These are phyloP conservation scores for Notodonta ziczac DNA, from an alignment of 2,888 invertebrate species.

Conservation along the genomic window DNA sequence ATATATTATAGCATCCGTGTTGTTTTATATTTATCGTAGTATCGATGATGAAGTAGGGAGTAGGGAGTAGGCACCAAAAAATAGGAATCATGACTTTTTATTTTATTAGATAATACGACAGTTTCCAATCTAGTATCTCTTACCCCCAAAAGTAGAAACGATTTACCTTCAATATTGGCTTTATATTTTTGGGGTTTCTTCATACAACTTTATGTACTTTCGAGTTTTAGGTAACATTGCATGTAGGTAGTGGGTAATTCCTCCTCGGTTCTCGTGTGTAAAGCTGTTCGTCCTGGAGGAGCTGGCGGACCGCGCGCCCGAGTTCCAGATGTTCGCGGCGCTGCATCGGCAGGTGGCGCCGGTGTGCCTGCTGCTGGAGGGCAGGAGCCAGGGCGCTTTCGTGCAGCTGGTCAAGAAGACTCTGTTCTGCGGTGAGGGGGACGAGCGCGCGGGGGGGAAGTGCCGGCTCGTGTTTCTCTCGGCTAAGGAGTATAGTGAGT, in stretches of 20 bases:
- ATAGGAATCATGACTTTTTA: no score
- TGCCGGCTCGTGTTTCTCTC: conserved; percentile 84
- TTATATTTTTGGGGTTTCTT: no score
- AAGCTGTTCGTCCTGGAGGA: conserved; percentile 88
- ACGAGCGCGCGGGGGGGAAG: conserved; percentile 53
- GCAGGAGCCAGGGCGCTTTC: conserved; percentile 81
- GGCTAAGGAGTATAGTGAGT: conserved; percentile 85
- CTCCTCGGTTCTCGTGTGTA: background rate
- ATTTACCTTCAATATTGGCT: no score
- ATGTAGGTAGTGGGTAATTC: background rate
- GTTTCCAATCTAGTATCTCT: no score
- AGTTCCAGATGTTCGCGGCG: conserved; percentile 84
- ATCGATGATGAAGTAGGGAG: no score
- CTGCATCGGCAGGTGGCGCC: conserved; percentile 86
- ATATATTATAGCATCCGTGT: no score
- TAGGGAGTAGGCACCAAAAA: no score
- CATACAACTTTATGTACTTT: no score
- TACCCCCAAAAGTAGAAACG: no score
- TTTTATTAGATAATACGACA: no score
- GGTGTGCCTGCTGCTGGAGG: conserved; percentile 80
- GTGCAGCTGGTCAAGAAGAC: conserved; percentile 71
- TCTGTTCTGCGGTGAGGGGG: conserved; percentile 53
- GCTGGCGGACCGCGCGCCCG: conserved; percentile 86
- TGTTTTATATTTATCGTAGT: no score
- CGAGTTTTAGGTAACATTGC: no score